Percentiles rank a stretch among this genome's conserved stretches.
phyloP scores from a whole-genome alignment of 2,797 vertebrate genomes.

The Furcifer pardalis region DNA sequence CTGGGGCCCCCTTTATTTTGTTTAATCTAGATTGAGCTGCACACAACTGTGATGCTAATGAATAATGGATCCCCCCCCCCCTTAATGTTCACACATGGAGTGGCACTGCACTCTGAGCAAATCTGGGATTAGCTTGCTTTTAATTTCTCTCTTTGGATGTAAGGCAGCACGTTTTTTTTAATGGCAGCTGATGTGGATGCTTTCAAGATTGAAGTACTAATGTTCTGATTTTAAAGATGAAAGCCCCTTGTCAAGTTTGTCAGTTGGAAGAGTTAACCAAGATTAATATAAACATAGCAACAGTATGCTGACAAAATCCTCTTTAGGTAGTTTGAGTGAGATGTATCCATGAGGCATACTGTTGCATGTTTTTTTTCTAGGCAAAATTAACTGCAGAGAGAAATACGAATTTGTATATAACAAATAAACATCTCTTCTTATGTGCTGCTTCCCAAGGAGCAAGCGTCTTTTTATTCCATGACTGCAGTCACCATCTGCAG shows the following conservation, averaged over 20 bases:
- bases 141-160: slow-evolving; percentile 54
- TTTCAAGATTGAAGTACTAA: slow-evolving; percentile 41
- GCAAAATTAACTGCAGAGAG: neutral
- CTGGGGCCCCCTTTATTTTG: slow-evolving; percentile 77
- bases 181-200: slow-evolving; percentile 51
- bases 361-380: neutral
- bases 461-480: too few species aligned
- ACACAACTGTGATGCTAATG: slow-evolving; percentile 75
- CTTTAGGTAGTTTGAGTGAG: neutral
- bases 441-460: too few species aligned
- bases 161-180: slow-evolving; percentile 35
- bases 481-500: too few species aligned
- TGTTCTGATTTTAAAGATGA: slow-evolving; percentile 25
- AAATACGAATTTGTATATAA: slow-evolving; percentile 5
- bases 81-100: slow-evolving; percentile 63
- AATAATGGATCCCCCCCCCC: slow-evolving; percentile 76
- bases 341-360: accelerated
- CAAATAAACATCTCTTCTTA: too few species aligned
- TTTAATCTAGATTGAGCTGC: slow-evolving; percentile 79
- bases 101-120: slow-evolving; percentile 68
- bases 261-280: slow-evolving; percentile 17
- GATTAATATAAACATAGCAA: slow-evolving; percentile 24
- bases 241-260: slow-evolving; percentile 2
- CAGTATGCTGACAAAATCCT: neutral
- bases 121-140: slow-evolving; percentile 73